phyloP scores from a whole-genome alignment of 1,140 invertebrate species.

The Meloidogyne hapla region DNA sequence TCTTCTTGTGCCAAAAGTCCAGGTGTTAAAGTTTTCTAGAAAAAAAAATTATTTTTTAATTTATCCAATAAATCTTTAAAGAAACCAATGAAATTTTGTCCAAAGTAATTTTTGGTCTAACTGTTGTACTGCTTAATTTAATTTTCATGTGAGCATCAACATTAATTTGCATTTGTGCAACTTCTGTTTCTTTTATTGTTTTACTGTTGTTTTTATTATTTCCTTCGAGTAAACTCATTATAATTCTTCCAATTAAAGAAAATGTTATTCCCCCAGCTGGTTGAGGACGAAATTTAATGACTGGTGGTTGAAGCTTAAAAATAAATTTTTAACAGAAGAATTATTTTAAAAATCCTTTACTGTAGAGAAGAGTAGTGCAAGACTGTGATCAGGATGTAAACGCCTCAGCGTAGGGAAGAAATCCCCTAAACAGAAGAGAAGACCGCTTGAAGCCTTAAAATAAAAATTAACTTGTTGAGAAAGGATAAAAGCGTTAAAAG shows the following conservation, averaged over 20 bases:
- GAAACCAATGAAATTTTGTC: conserved; percentile 54
- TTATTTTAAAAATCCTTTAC: not conserved
- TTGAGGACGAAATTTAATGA: conserved; percentile 49
- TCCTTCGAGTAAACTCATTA: conserved; percentile 31
- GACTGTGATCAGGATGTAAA: conserved; percentile 43
- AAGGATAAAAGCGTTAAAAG: not conserved
- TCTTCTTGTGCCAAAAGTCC: conserved; percentile 57
- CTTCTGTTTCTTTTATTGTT: conserved; percentile 39
- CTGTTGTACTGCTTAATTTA: conserved; percentile 49
- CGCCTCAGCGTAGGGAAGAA: conserved; percentile 57
- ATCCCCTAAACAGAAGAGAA: conserved; percentile 60
- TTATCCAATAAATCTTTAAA: conserved; percentile 19
- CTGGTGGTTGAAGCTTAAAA: conserved; percentile 41
- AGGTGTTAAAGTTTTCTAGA: conserved; percentile 57
- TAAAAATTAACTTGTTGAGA: not conserved
- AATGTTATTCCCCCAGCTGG: conserved; percentile 56
- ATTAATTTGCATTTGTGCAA: conserved; percentile 56
- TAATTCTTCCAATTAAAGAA: conserved; percentile 52
- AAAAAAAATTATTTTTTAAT: not conserved
- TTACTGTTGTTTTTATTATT: not conserved
- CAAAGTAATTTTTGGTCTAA: conserved; percentile 56
- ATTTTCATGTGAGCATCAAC: conserved; percentile 59
- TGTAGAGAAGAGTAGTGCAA: conserved; percentile 46
- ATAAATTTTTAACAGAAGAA: not conserved
- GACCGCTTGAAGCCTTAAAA: conserved; percentile 50